Base-by-base conservation (phyloP, 2,113 vertebrate species). In the Nicator chloris region DNA sequence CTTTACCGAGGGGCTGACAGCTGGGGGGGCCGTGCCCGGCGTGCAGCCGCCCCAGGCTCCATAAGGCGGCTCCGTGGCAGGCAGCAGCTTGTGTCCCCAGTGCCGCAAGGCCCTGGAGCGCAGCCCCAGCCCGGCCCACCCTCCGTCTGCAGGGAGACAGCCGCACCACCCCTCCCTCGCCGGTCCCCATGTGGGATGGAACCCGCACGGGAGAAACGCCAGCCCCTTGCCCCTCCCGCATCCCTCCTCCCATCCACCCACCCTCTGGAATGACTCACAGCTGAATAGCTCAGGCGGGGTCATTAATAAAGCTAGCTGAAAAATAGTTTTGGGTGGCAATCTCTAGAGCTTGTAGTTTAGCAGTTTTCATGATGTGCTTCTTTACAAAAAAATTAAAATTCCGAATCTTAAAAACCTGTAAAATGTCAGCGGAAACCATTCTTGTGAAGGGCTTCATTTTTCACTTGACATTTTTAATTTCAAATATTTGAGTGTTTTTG, bases 161-260 rank as follows among this genome's bases (percentile, higher is more conserved):
- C 15, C 1, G 0, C 61, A 47, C 9, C 11, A 19, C 6, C 6
- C 5, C 21, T 14, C 11, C 10, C 15, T 26, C 26, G 10, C 10
- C 19, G 0, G 0, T 2, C 22, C 42, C 45, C 27, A 5, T 10
- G 39, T 10, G 39, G 37, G 39, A 5, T 40, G 6, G 6, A 21
- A 23, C n/a, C 49, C 66, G 35, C 24, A 3, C 0, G 11, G 50
- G 15, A 65, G 15, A 76, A 5, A 50, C 33, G 50, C 26, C 61
- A 54, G 27, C 8, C 31, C 8, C 60, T 51, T 54, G 42, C 30
- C 33, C 35, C 39, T 86, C 64, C 56, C 0, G 0, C 59, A 40
- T 18, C 30, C 23, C 49, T 87, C 40, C 31, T 69, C 68, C 42
- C 28, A 50, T 53, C 56, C 42, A n/a, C 69, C 49, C 7, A 1